Evolutionary conservation across 2,113 vertebrate genomes (phyloP).

Genomic region (Phycodurus eques): DNA sequence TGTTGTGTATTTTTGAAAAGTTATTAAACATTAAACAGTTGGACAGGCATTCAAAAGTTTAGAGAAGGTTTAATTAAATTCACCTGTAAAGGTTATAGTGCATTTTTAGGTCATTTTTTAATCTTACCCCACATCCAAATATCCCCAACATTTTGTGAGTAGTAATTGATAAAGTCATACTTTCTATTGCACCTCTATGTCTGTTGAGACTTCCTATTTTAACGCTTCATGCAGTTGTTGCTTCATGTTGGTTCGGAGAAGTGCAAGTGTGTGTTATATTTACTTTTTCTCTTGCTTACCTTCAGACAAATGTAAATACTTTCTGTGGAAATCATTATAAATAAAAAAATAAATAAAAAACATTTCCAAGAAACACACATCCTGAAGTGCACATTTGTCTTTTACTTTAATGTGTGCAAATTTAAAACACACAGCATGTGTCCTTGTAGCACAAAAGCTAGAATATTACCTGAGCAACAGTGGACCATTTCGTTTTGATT

Average conservation of each 20-base stretch:
- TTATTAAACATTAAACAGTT: too few species aligned
- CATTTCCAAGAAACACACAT: background rate
- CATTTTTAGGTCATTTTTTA: background rate
- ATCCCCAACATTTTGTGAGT: background rate
- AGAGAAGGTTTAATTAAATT: background rate
- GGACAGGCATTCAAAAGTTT: too few species aligned
- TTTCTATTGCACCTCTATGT: background rate
- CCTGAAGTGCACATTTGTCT: background rate
- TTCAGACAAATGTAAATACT: background rate
- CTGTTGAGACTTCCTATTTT: background rate
- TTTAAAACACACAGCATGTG: background rate
- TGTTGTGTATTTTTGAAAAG: too few species aligned
- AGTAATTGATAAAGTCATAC: background rate
- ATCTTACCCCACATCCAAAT: background rate
- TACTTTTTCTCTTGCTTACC: background rate
- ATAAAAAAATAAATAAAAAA: background rate
- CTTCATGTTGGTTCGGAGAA: background rate
- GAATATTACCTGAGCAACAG: slow-evolving; percentile 21
- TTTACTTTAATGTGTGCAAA: slow-evolving; percentile 7
- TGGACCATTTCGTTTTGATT: slow-evolving; percentile 29
- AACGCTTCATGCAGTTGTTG: background rate
- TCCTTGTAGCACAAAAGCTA: slow-evolving; percentile 9
- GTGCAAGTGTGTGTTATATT: background rate
- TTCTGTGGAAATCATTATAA: background rate
- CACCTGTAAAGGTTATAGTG: background rate